These are phyloP conservation scores for Eudasyphora cyanicolor DNA, from an alignment of 2,888 invertebrate genomes.

Conservation along the genomic window DNA sequence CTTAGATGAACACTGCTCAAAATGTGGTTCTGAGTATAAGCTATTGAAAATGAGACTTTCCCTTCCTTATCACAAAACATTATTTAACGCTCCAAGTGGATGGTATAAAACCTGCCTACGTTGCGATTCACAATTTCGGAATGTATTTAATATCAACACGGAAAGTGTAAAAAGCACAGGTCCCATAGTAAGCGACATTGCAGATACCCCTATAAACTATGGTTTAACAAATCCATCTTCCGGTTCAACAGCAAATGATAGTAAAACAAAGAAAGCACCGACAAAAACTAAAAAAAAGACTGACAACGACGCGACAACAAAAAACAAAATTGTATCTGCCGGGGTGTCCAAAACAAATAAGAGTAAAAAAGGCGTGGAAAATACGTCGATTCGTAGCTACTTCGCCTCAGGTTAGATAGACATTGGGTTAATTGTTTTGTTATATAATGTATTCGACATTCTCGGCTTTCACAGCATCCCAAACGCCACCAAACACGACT, in stretches of 20 bases:
- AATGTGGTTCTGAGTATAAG: slow-evolving; percentile 74
- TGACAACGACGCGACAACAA: background rate
- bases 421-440: background rate
- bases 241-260: background rate
- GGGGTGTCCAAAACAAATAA: slow-evolving; percentile 4
- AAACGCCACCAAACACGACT: slow-evolving; percentile 7
- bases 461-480: background rate
- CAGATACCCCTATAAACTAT: slow-evolving; percentile 50
- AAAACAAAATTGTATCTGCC: slow-evolving; percentile 34
- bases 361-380: background rate
- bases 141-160: slow-evolving; percentile 76
- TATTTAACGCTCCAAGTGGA: slow-evolving; percentile 74
- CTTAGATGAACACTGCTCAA: slow-evolving; percentile 84
- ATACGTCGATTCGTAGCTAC: slow-evolving; percentile 67
- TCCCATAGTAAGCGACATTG: slow-evolving; percentile 71
- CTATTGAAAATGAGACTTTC: slow-evolving; percentile 74
- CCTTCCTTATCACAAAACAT: slow-evolving; percentile 71
- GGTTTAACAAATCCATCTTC: slow-evolving; percentile 1
- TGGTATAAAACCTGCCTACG: slow-evolving; percentile 77
- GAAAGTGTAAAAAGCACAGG: slow-evolving; percentile 76
- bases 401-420: slow-evolving; percentile 65
- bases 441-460: background rate
- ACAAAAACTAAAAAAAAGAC: slow-evolving; percentile 25
- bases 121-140: slow-evolving; percentile 76
- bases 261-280: slow-evolving; percentile 2